phyloP scores from a whole-genome alignment of 2,113 vertebrate genomes.

The Grallaria varia region DNA sequence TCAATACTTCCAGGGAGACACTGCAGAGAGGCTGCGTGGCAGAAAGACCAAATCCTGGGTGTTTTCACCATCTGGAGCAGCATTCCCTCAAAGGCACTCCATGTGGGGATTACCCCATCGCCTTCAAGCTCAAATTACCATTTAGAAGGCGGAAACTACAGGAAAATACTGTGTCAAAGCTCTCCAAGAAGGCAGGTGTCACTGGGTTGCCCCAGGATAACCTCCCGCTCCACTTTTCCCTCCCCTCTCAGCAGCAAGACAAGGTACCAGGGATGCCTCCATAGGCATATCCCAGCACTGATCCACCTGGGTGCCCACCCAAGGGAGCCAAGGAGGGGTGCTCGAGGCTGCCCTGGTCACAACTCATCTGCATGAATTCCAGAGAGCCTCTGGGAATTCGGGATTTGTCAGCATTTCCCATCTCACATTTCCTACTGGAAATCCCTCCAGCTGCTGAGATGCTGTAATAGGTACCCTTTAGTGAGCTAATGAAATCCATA shows the following conservation, averaged over 20 bases:
- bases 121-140: not conserved
- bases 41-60: not conserved
- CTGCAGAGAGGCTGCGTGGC: not conserved
- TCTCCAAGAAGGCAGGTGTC: not conserved
- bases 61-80: not conserved
- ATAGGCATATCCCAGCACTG: not conserved
- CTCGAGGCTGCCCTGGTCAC: slow-evolving; percentile 36
- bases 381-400: slow-evolving; percentile 55
- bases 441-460: slow-evolving; percentile 73
- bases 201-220: not conserved
- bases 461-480: slow-evolving; percentile 65
- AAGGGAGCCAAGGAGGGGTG: not conserved
- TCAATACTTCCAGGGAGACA: not conserved
- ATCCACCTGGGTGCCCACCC: not conserved
- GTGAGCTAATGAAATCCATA: slow-evolving; percentile 70
- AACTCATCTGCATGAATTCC: slow-evolving; percentile 56
- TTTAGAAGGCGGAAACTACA: not conserved
- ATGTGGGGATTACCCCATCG: not conserved
- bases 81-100: not conserved
- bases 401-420: slow-evolving; percentile 65
- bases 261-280: not conserved
- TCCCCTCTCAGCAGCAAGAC: not conserved
- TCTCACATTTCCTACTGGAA: slow-evolving; percentile 76
- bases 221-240: not conserved
- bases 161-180: not conserved